Evolutionary conservation across 2,888 invertebrate genomes (phyloP).

Genomic region (Temnothorax rugatulus): DNA sequence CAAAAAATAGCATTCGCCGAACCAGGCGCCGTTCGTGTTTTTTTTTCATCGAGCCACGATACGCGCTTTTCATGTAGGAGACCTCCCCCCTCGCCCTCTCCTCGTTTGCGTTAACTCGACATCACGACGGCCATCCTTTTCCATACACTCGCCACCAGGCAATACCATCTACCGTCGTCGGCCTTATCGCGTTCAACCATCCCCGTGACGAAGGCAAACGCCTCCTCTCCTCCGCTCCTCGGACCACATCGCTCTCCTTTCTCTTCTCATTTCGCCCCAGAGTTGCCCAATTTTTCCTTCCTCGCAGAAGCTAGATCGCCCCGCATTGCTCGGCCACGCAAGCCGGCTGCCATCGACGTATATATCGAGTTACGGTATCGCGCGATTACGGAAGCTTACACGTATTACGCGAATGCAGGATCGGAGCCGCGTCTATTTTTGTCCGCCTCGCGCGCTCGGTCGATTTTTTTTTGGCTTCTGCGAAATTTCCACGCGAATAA

Average conservation of each 20-base stretch:
- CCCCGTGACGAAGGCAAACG: slow-evolving; percentile 3
- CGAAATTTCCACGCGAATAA: slow-evolving; percentile 20
- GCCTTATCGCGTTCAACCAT: slow-evolving; percentile 9
- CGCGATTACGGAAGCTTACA: slow-evolving; percentile 37
- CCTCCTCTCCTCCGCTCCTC: too few relatives aligned
- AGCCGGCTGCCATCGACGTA: not conserved
- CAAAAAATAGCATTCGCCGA: slow-evolving; percentile 23
- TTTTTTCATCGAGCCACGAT: slow-evolving; percentile 13
- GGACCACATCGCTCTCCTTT: not conserved
- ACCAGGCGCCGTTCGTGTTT: slow-evolving; percentile 21
- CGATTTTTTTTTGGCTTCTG: not conserved
- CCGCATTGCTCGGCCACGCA: not conserved
- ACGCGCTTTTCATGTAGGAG: slow-evolving; percentile 37
- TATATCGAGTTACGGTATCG: slow-evolving; percentile 28
- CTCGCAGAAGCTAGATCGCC: not conserved
- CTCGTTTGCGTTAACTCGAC: slow-evolving; percentile 40
- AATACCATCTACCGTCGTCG: slow-evolving; percentile 25
- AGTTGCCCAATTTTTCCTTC: slow-evolving; percentile 27
- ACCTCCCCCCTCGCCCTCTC: not conserved
- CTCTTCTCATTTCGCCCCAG: slow-evolving; percentile 20
- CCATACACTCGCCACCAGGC: slow-evolving; percentile 18
- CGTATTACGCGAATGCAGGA: slow-evolving; percentile 10
- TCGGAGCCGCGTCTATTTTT: slow-evolving; percentile 30
- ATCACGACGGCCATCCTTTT: slow-evolving; percentile 37
- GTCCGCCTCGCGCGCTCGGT: not conserved